Evolutionary conservation across 2,113 vertebrate species (phyloP).

Genomic region (Cettia cetti): DNA sequence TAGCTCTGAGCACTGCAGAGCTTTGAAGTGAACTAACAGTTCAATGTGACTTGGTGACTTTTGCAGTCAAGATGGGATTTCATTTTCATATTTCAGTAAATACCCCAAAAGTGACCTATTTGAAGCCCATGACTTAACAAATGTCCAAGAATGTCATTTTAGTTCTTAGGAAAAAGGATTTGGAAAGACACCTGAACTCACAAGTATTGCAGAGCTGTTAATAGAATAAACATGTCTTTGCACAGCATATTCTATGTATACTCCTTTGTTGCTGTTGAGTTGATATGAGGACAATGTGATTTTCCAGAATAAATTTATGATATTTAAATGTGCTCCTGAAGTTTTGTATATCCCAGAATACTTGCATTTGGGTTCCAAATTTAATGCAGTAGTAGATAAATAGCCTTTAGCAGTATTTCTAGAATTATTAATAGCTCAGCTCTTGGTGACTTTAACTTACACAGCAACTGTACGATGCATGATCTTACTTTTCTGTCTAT

Average conservation of each 20-base stretch:
- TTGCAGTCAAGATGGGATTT: background rate
- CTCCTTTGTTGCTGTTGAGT: background rate
- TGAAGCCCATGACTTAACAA: background rate
- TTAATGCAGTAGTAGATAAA: background rate
- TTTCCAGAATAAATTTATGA: background rate
- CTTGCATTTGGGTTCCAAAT: background rate
- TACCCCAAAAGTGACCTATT: background rate
- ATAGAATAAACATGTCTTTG: background rate
- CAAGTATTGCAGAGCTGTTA: background rate
- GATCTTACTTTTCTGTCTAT: background rate
- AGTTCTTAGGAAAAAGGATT: background rate
- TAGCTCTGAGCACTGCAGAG: background rate
- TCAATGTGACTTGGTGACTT: background rate
- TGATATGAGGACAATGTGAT: background rate
- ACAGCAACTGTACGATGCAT: background rate
- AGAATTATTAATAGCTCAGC: background rate
- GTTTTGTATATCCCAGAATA: background rate
- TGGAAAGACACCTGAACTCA: background rate
- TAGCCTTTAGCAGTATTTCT: background rate
- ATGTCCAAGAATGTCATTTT: background rate
- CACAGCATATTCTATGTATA: background rate
- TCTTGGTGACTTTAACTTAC: background rate
- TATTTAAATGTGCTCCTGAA: background rate
- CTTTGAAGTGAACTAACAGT: accelerated
- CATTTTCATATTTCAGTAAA: background rate